Base-by-base conservation (phyloP, 2,888 invertebrate species). In the Argyra leucocephala region DNA sequence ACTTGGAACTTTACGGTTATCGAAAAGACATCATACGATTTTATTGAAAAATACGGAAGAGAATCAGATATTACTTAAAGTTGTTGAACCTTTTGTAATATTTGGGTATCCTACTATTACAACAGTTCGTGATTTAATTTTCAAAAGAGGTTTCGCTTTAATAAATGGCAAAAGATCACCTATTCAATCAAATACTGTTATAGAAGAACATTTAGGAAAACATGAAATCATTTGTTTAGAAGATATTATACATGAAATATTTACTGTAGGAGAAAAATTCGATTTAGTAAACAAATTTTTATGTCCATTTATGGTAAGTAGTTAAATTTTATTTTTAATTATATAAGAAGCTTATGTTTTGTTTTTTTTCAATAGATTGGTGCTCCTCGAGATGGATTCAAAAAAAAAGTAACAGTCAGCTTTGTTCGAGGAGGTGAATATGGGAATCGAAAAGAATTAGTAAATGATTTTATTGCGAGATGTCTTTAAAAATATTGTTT, bases 241-340 rank as follows among this genome's bases (percentile, higher is more conserved):
- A 66, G 80, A 80, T 69, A 76, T 80, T 22, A 78, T 80, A 12
- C 80, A 80, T 66, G 80, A 80, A 69, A 73, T 80, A 15, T 77
- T 72, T 37, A 78, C 79, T 7, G 78, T 78, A 15, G 80, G 80
- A 0, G 72, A 76, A 0, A 76, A 80, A 65, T 80, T 80, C 63
- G 73, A 73, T 22, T 71, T 72, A 1, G 77, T 79, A 1, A 75
- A 70, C 3, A 67, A 73, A 2, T 76, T 78, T 36, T 68, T 80
- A 9, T 75, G 76, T 61, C 67, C 79, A 3, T 80, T 80, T 70
- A 68, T 70, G 77, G 83, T 84, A 70, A 74, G 71, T 69, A 24
- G 12, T 57, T 57, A 1, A 18, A 4, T 62, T 48, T 3, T 6
- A 26, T 15, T 24, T 22, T 10, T 22, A 22, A 59, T 3, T 12